Base-by-base conservation (phyloP, 2,797 vertebrate genomes). In the Picus viridis region DNA sequence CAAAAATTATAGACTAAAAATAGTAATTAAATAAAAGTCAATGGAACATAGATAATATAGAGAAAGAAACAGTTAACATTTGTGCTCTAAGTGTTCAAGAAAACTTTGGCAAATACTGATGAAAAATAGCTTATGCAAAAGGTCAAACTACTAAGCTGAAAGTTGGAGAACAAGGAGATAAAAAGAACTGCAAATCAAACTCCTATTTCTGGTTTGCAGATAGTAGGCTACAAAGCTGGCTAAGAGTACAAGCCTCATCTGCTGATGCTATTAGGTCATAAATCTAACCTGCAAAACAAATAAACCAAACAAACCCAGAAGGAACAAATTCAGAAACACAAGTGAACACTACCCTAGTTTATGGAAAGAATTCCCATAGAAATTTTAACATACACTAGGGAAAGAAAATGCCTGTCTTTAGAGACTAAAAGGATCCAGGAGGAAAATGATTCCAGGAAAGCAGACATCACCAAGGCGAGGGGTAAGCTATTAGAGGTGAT, bases 61-160 rank as follows among this genome's bases (percentile, higher is more conserved):
- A 94, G 72, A 70, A 91, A n/a, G 54, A 93, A 95, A 91, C 7
- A 77, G 93, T 93, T 95, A 94, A 94, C 8, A 30, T 87, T 95
- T 77, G 54, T 78, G 58, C 74, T 91, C 43, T 54, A 16, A 95
- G 87, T 77, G 78, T 89, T 95, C 92, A 93, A 95, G 93, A 92
- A 95, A 95, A 91, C 63, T 75, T 77, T 96, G 87, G 92, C 92
- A 94, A 86, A 88, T 7, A 45, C 73, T 73, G 83, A 90, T 92
- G 90, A 96, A 96, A 93, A 94, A 96, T 81, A 94, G 90, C 82
- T 92, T 92, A 89, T 20, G 71, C 64, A 89, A 95, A 91, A 96
- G 94, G 91, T 95, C 94, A 95, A 95, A 95, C 86, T 87, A 93
- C 86, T 88, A 93, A 94, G 36, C 83, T 92, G 67, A 82, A 75